Conservation (phyloP, 2,888 invertebrate genomes). For the Melinaea marsaeus region DNA sequence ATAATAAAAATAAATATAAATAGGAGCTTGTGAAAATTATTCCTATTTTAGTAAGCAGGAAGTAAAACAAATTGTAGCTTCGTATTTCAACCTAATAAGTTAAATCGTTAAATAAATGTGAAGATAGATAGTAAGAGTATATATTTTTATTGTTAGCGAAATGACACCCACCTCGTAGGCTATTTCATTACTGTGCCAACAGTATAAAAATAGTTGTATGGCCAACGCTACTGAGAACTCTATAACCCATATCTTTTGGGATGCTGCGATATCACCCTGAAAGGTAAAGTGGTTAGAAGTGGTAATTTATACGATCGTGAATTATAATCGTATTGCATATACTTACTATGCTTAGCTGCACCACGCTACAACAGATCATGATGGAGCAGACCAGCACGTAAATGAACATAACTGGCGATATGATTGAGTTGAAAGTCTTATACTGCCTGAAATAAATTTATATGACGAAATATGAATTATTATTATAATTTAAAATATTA, state of each 20-base stretch:
- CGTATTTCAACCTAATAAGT: too few relatives aligned
- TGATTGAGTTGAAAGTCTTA: constrained; percentile 40
- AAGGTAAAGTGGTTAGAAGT: constrained; percentile 24
- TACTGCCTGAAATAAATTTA: constrained; percentile 43
- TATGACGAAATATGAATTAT: neutral
- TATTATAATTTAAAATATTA: neutral
- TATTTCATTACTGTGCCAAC: constrained; percentile 62
- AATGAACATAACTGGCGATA: constrained; percentile 57
- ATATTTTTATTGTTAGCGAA: neutral
- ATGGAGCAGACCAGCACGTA: constrained; percentile 59
- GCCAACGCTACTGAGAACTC: constrained; percentile 48
- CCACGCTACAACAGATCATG: constrained; percentile 55
- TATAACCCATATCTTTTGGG: constrained; percentile 52
- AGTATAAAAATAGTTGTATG: constrained; percentile 55
- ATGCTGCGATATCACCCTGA: constrained; percentile 43
- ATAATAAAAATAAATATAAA: too few relatives aligned
- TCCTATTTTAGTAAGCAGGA: too few relatives aligned
- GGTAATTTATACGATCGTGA: too few relatives aligned
- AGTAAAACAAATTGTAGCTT: too few relatives aligned
- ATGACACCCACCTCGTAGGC: constrained; percentile 40
- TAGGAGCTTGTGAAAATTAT: too few relatives aligned
- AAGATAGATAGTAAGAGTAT: too few relatives aligned
- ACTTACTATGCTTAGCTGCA: constrained; percentile 54
- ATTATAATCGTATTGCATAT: too few relatives aligned
- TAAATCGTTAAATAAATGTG: too few relatives aligned